Conservation (phyloP, 2,113 vertebrate genomes). For the Noctilio leporinus region DNA sequence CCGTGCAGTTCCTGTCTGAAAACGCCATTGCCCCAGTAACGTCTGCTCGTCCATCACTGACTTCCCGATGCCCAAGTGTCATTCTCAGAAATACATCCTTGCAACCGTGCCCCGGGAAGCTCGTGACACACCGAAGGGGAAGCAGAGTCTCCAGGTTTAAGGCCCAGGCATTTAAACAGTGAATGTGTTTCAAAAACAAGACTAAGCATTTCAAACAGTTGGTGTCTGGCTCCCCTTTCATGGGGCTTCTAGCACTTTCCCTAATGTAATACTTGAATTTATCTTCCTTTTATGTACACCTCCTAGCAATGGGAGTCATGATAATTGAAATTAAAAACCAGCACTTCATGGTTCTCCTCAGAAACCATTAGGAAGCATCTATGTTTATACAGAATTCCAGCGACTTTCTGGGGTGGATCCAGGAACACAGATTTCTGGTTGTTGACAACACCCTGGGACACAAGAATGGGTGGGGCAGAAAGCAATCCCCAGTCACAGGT, state of each 20-base stretch:
- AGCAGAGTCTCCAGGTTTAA: not conserved
- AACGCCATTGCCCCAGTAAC: not conserved
- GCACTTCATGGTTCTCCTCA: not conserved
- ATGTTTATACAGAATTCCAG: not conserved
- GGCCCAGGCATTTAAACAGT: not conserved
- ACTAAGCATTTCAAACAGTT: not conserved
- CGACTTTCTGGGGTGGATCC: not conserved
- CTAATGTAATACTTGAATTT: not conserved
- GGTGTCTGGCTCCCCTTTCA: not conserved
- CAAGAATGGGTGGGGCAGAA: not conserved
- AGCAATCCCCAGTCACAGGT: not conserved
- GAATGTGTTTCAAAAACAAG: not conserved
- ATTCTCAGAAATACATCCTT: not conserved
- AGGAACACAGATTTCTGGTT: not conserved
- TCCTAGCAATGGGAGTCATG: not conserved
- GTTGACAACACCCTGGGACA: not conserved
- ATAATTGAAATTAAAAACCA: conserved; percentile 5
- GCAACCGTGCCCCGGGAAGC: not conserved
- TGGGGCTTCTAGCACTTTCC: not conserved
- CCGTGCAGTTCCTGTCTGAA: conserved; percentile 38
- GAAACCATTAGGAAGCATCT: not conserved
- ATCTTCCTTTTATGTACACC: not conserved
- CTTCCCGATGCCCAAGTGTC: not conserved
- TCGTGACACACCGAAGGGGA: not conserved
- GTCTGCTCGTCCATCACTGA: not conserved